phyloP scores from a whole-genome alignment of 1,140 invertebrate species.

The Sminthurinus signatus region DNA sequence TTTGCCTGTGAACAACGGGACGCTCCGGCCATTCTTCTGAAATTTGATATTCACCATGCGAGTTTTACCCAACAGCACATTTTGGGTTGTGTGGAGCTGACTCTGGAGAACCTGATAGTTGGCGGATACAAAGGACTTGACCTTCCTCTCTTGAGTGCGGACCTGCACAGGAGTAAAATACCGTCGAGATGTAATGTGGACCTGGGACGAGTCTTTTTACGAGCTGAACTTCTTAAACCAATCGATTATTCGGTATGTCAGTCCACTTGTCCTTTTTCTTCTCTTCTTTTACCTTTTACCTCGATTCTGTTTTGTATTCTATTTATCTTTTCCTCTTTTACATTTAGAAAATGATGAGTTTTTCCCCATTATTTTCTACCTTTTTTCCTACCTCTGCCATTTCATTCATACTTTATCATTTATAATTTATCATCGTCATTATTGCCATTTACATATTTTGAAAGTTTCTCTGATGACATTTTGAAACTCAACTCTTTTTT shows the following conservation, averaged over 20 bases:
- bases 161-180: not conserved
- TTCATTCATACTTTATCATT: too few relatives aligned
- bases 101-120: not conserved
- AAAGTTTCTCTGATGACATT: too few relatives aligned
- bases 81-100: constrained; percentile 8
- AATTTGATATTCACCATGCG: constrained; percentile 12
- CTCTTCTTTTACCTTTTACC: too few relatives aligned
- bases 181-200: constrained; percentile 1
- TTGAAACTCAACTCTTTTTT: too few relatives aligned
- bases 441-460: too few relatives aligned
- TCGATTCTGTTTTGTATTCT: too few relatives aligned
- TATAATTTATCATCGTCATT: too few relatives aligned
- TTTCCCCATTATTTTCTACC: too few relatives aligned
- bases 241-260: constrained; percentile 10
- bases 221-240: constrained; percentile 7
- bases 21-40: constrained; percentile 8
- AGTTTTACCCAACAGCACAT: not conserved
- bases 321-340: too few relatives aligned
- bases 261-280: too few relatives aligned
- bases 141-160: not conserved
- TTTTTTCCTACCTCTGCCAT: too few relatives aligned
- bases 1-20: constrained; percentile 7
- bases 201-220: not conserved
- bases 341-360: too few relatives aligned
- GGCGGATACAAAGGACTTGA: constrained; percentile 14